phyloP scores from a whole-genome alignment of 2,888 invertebrate genomes.

The Gastrophysa polygoni region DNA sequence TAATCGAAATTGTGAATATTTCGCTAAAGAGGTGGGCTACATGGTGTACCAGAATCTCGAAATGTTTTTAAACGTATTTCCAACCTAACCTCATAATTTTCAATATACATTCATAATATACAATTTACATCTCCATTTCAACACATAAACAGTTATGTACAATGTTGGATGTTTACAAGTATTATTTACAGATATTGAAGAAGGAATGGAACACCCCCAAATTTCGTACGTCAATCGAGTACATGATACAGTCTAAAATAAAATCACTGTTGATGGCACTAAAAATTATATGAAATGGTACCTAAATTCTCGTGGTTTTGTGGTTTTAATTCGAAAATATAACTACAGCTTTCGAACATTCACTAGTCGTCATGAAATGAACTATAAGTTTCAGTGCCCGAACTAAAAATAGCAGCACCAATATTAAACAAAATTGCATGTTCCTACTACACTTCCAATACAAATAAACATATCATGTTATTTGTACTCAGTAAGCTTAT shows the following conservation, averaged over 20 bases:
- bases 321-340: too few species aligned
- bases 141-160: slow-evolving; percentile 36
- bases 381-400: slow-evolving; percentile 30
- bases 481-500: slow-evolving; percentile 40
- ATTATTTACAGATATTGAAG: slow-evolving; percentile 36
- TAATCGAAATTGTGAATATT: slow-evolving; percentile 8
- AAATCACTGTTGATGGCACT: slow-evolving; percentile 34
- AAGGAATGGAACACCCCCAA: slow-evolving; percentile 40
- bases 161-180: slow-evolving; percentile 32
- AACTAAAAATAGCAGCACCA: slow-evolving; percentile 37
- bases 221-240: slow-evolving; percentile 29
- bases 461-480: slow-evolving; percentile 33
- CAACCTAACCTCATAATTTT: slow-evolving; percentile 20
- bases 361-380: neutral
- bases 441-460: slow-evolving; percentile 22
- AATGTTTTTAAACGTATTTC: neutral
- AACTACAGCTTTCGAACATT: neutral
- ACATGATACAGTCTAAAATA: slow-evolving; percentile 29
- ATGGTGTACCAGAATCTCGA: slow-evolving; percentile 12
- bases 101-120: slow-evolving; percentile 40
- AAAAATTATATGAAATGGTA: slow-evolving; percentile 25
- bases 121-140: slow-evolving; percentile 38
- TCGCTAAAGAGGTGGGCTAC: slow-evolving; percentile 14
- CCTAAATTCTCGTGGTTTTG: too few species aligned
- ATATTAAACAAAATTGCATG: slow-evolving; percentile 33